These are phyloP conservation scores for Pristionchus entomophagus DNA, from an alignment of 2,888 invertebrate genomes.

Conservation along the genomic window DNA sequence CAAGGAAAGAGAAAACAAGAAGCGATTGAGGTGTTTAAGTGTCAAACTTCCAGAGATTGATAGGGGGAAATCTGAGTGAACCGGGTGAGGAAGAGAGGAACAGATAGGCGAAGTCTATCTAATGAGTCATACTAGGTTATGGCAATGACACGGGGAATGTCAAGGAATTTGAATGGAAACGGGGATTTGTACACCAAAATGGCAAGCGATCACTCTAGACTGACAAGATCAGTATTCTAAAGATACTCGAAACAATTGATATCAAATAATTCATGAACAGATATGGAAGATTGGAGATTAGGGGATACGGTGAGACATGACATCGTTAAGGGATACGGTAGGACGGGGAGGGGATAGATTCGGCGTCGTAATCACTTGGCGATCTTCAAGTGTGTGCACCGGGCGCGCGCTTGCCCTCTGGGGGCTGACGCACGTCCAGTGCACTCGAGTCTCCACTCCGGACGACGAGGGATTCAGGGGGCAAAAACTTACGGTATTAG, in stretches of 20 bases:
- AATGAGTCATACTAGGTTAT: too few species aligned
- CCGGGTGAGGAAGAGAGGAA: background rate
- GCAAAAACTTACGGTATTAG: background rate
- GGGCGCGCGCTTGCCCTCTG: background rate
- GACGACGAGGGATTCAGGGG: background rate
- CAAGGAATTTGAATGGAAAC: background rate
- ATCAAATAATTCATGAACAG: constrained; percentile 10
- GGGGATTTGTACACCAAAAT: background rate
- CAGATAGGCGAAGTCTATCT: background rate
- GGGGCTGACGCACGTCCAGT: background rate
- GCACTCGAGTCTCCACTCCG: background rate
- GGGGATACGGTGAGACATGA: constrained; percentile 28
- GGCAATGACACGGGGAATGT: background rate
- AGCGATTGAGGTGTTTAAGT: background rate
- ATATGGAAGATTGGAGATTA: background rate
- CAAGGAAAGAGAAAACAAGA: background rate
- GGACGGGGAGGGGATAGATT: background rate
- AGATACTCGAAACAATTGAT: background rate
- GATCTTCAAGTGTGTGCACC: background rate
- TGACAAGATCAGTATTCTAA: background rate
- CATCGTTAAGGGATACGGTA: background rate
- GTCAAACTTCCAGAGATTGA: background rate
- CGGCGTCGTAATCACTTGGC: background rate
- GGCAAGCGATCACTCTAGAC: too few species aligned
- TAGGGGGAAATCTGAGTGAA: background rate